A percentile compares a stretch with the other conserved stretches of the same genome.
phyloP scores from a whole-genome alignment of 2,113 vertebrate species.

The Sula dactylatra region DNA sequence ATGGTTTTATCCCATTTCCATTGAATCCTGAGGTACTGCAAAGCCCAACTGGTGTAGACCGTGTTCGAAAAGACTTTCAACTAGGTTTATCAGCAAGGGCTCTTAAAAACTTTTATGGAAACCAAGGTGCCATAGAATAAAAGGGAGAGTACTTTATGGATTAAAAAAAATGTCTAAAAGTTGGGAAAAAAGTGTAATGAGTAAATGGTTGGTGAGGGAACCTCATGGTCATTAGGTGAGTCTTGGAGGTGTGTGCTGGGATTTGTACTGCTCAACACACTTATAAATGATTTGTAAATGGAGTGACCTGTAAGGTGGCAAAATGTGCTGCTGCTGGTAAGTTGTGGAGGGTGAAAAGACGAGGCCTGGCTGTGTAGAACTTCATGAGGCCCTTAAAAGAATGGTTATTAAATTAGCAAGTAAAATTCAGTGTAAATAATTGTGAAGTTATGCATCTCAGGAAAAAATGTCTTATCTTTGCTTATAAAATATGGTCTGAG shows the following conservation, averaged over 20 bases:
- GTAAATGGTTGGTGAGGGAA: background rate
- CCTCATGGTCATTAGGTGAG: background rate
- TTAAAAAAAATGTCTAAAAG: background rate
- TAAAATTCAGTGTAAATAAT: background rate
- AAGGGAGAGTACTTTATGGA: background rate
- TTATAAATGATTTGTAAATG: background rate
- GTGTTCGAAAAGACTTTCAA: background rate
- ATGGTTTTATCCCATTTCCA: background rate
- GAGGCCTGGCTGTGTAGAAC: background rate
- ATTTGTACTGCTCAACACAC: background rate
- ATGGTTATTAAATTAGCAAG: background rate
- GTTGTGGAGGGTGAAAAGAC: background rate
- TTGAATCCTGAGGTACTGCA: background rate
- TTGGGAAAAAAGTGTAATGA: background rate
- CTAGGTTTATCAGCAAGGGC: background rate
- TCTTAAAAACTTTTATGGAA: background rate
- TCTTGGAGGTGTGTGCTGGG: background rate
- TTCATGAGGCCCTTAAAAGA: background rate
- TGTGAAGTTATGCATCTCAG: background rate
- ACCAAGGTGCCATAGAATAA: background rate
- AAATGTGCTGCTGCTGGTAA: background rate
- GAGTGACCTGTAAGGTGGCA: background rate
- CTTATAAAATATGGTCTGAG: background rate
- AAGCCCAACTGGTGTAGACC: rapidly evolving
- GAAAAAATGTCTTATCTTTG: background rate